Evolutionary conservation across 2,797 vertebrate species (phyloP), one percentile per base, ranked within the genome.

Genomic region (Furcifer pardalis): DNA sequence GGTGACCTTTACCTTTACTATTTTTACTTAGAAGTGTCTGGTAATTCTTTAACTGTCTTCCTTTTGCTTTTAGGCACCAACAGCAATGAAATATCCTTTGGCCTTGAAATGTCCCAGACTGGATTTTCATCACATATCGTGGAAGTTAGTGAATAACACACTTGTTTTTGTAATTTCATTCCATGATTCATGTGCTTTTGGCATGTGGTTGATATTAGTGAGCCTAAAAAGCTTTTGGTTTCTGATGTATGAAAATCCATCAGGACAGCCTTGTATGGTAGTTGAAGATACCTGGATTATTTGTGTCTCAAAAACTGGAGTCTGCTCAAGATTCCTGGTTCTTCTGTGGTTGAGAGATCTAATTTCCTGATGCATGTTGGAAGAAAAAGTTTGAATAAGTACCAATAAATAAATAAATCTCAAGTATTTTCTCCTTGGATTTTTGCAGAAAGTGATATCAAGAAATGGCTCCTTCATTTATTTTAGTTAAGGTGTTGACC

Each of bases 71-170:
- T 91, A 99, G 99, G 99, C 93, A 99, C 98, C 89, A 99, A 97
- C 93, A 98, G 98, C 95, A 99, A 99, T 0, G 99, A 98, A 92
- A 98, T 98, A 40, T 98, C 98, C 91, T 99, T 99, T 88, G 98
- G 98, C 12, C 96, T 99, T 93, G 98, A 99, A 94, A 99, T 99
- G 99, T 99, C 99, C 65, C 98, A 99, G 94, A 99, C 98, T 1
- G 99, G 99, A 89, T 99, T 99, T 94, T 99, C 99, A n/a, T 97
- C 98, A 0, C 98, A 99, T 23, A 95, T 98, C 68, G 97, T 99
- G 3, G 98, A 99, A 97, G 99, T 99, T 91, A 96, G 97, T 90
- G 86, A 75, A 63, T 4, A 46, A 65, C 49, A 8, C 1, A 1
- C 1, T 75, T 72, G 77, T 73, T 44, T 60, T 1, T 12, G 0